Evolutionary conservation across 2,888 invertebrate species (phyloP).

Genomic region (Pteria penguin): DNA sequence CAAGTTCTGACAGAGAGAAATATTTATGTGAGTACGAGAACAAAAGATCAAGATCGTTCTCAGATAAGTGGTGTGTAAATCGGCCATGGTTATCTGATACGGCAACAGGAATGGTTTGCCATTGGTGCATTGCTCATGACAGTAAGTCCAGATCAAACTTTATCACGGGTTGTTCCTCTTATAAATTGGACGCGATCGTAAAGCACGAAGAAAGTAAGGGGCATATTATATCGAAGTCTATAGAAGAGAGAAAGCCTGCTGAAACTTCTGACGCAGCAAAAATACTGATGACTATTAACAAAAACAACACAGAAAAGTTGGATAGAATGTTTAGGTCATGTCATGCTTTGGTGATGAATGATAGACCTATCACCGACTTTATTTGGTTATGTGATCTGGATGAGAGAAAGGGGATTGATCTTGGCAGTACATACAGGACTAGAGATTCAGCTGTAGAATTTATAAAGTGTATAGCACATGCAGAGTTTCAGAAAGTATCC

Average conservation of each 20-base stretch:
- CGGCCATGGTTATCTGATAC: neutral
- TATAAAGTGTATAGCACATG: slow-evolving; percentile 20
- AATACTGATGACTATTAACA: slow-evolving; percentile 16
- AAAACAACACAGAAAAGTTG: slow-evolving; percentile 6
- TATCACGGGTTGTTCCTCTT: slow-evolving; percentile 4
- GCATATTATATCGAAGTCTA: neutral
- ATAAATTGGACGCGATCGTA: slow-evolving; percentile 8
- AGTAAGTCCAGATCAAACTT: neutral
- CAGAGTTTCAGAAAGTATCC: slow-evolving; percentile 12
- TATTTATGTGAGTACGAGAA: no score
- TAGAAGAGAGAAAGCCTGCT: neutral
- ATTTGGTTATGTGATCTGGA: slow-evolving; percentile 41
- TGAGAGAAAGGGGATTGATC: slow-evolving; percentile 26
- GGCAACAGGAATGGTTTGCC: neutral
- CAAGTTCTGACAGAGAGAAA: no score
- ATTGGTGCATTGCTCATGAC: neutral
- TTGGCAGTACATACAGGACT: slow-evolving; percentile 41
- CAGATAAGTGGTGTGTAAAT: neutral
- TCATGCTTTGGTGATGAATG: slow-evolving; percentile 32
- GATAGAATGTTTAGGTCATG: slow-evolving; percentile 9
- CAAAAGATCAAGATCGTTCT: neutral
- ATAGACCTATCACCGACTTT: slow-evolving; percentile 37
- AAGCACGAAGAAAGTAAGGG: slow-evolving; percentile 11
- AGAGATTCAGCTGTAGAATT: slow-evolving; percentile 21
- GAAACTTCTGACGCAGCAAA: slow-evolving; percentile 30